A percentile compares a stretch with the other conserved stretches of the same genome.
Conservation (phyloP, 1,140 invertebrate genomes). For the Cydia amplana region DNA sequence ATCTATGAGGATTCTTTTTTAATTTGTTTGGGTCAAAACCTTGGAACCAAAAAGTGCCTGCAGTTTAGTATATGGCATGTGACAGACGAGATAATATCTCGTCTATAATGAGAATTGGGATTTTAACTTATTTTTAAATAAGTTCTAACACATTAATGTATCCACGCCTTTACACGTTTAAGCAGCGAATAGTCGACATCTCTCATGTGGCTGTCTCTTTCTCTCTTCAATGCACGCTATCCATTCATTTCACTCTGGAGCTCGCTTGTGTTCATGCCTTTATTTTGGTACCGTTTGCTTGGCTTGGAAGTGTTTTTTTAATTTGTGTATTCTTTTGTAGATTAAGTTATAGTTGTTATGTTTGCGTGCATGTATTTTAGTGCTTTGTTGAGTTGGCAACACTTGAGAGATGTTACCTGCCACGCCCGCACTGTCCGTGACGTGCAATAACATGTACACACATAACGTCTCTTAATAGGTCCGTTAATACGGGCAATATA, state of each 20-base stretch:
- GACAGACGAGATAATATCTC: background rate
- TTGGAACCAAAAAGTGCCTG: background rate
- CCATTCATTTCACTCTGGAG: constrained; percentile 52
- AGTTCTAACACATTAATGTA: constrained; percentile 37
- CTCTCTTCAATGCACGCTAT: constrained; percentile 63
- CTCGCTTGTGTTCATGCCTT: constrained; percentile 42
- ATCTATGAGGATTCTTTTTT: background rate
- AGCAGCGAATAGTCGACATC: constrained; percentile 68
- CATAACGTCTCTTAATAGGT: background rate
- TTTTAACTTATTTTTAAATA: too few species aligned
- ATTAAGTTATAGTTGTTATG: constrained; percentile 42
- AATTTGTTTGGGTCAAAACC: background rate
- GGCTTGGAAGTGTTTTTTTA: constrained; percentile 21
- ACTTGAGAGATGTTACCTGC: constrained; percentile 78
- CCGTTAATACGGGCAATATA: too few species aligned
- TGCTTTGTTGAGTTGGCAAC: constrained; percentile 49
- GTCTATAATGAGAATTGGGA: background rate
- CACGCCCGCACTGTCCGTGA: constrained; percentile 65
- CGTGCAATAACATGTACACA: constrained; percentile 29
- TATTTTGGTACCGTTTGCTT: constrained; percentile 42
- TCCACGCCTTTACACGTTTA: constrained; percentile 38
- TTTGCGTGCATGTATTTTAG: constrained; percentile 58
- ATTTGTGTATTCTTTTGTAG: constrained; percentile 33
- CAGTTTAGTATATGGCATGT: background rate
- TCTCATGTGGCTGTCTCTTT: constrained; percentile 74